Base-by-base conservation (phyloP, 2,797 vertebrate species). In the Presbytis comata region DNA sequence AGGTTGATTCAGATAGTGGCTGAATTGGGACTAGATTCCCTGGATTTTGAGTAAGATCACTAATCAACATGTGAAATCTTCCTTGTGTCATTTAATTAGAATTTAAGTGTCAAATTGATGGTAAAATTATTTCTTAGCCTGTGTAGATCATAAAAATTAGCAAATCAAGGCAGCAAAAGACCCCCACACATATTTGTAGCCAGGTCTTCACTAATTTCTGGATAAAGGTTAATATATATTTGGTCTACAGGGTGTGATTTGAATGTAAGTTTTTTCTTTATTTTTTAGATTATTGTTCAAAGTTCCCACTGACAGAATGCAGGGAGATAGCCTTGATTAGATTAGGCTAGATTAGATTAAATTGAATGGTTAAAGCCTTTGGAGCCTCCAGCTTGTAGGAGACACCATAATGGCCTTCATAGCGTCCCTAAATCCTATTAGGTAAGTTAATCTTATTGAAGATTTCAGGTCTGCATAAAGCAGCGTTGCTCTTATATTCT, bases 321-420 rank as follows among this genome's bases (percentile, higher is more conserved):
- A 98, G 97, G 96, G 98, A 98, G 97, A 97, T 97, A 98, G 92
- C 64, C 93, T 98, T 98, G 98, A 99, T 99, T 98, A 98, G 98
- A 99, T 99, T 98, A 99, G 98, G 97, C 98, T 95, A 98, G 98
- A 98, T 98, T 96, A 98, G 98, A 99, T 99, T 98, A 98, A 98
- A 98, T 98, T 95, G 61, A 98, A 98, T 98, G 97, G 98, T 98
- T 98, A 96, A 95, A 98, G 97, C 98, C 97, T 98, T 98, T 98
- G 98, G 98, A 98, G 98, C 93, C 98, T 98, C 96, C 96, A 95
- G 95, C 84, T 91, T 98, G 98, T 98, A 98, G 48, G 17, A 98
- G 98, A 98, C 98, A 98, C 98, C 98, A 97, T 98, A 98, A 98
- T 98, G 98, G 98, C 98, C 93, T 98, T 98, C 96, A 98, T 98